Evolutionary conservation across 2,113 vertebrate genomes (phyloP).

Genomic region (Marcusenius ussheri): DNA sequence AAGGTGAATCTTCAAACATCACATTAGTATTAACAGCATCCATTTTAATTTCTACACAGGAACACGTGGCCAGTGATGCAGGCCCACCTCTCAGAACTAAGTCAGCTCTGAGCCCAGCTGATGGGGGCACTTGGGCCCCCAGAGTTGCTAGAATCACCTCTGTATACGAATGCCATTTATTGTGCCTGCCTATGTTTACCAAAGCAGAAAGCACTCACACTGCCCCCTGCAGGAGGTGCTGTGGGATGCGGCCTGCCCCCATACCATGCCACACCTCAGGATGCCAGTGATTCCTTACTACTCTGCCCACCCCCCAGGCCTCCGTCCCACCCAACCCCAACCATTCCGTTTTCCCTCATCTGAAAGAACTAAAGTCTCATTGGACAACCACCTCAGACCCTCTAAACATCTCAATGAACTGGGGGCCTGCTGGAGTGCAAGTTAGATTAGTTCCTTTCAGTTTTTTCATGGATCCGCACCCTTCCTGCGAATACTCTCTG

Average conservation of each 20-base stretch:
- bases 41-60: neutral
- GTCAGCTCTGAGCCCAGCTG: neutral
- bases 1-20: neutral
- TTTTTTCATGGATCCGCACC: neutral
- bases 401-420: neutral
- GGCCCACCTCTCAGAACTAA: neutral
- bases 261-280: neutral
- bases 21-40: neutral
- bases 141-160: neutral
- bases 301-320: neutral
- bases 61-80: neutral
- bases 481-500: neutral
- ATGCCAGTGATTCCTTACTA: neutral
- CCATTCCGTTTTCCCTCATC: neutral
- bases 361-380: neutral
- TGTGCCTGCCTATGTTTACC: neutral
- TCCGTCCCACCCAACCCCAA: neutral
- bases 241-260: neutral
- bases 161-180: neutral
- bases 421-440: neutral
- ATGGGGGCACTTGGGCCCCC: neutral
- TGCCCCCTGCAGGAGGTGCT: neutral
- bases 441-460: neutral
- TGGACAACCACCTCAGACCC: neutral
- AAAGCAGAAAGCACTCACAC: neutral